phyloP scores from a whole-genome alignment of 2,113 vertebrate species.

The Chroicocephalus ridibundus region DNA sequence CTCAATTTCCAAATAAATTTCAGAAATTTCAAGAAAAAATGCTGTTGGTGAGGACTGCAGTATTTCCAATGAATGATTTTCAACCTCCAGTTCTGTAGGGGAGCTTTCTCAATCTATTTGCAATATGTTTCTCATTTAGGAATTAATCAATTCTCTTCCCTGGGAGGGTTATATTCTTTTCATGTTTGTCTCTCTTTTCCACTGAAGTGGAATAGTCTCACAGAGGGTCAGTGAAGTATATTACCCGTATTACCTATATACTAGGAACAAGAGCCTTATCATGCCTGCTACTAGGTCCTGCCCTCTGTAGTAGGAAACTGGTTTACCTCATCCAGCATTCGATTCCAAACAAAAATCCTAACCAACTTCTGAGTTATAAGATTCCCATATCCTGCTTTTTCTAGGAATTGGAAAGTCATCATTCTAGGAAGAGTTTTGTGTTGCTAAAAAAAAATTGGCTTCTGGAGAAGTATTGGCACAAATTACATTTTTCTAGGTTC shows the following conservation, averaged over 20 bases:
- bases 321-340: neutral
- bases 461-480: neutral
- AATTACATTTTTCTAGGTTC: neutral
- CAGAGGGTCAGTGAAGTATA: neutral
- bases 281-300: neutral
- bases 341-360: neutral
- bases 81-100: neutral
- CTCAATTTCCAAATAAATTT: neutral
- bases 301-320: neutral
- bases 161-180: neutral
- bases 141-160: neutral
- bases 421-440: neutral
- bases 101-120: neutral
- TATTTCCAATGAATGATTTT: neutral
- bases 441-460: neutral
- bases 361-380: neutral
- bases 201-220: neutral
- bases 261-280: neutral
- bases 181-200: neutral
- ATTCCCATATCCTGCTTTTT: neutral
- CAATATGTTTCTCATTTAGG: neutral
- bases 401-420: neutral
- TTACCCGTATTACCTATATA: neutral
- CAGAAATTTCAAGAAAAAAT: neutral
- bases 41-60: neutral